These are phyloP conservation scores for Arge pagana DNA, from an alignment of 2,888 invertebrate genomes.

Conservation along the genomic window DNA sequence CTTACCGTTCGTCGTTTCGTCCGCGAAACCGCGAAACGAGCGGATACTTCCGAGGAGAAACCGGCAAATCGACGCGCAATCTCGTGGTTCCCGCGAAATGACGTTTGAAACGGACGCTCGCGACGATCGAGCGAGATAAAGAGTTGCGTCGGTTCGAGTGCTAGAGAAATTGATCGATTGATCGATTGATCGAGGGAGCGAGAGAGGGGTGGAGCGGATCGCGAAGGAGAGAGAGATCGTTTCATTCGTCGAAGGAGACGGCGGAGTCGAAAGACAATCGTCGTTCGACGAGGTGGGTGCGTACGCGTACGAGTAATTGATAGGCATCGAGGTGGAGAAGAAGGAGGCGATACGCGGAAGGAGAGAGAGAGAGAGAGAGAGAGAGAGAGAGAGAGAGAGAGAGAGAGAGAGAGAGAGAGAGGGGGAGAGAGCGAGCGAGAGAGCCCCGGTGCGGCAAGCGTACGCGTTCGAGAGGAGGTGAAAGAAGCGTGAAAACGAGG, in stretches of 20 bases:
- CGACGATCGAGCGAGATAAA: background rate
- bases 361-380: background rate
- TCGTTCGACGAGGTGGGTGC: no score
- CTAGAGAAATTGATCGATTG: no score
- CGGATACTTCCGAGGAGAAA: background rate
- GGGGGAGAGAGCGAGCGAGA: slow-evolving; percentile 10
- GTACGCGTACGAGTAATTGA: no score
- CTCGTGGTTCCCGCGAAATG: background rate
- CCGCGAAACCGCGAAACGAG: no score
- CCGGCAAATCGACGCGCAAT: background rate
- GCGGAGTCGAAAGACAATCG: no score
- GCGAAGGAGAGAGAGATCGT: no score
- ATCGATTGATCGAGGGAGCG: no score
- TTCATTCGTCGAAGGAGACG: no score
- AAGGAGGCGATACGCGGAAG: background rate
- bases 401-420: slow-evolving; percentile 14
- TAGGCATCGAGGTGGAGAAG: no score
- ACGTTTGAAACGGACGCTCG: background rate
- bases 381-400: background rate
- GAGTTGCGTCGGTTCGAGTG: no score
- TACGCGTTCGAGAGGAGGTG: slow-evolving; percentile 8
- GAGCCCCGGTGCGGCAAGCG: slow-evolving; percentile 9
- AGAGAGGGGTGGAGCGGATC: no score
- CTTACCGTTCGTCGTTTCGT: no score
- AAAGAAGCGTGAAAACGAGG: slow-evolving; percentile 8